Percentiles rank a stretch among this genome's conserved stretches.
phyloP scores from a whole-genome alignment of 2,113 vertebrate species.

The Nothobranchius furzeri region DNA sequence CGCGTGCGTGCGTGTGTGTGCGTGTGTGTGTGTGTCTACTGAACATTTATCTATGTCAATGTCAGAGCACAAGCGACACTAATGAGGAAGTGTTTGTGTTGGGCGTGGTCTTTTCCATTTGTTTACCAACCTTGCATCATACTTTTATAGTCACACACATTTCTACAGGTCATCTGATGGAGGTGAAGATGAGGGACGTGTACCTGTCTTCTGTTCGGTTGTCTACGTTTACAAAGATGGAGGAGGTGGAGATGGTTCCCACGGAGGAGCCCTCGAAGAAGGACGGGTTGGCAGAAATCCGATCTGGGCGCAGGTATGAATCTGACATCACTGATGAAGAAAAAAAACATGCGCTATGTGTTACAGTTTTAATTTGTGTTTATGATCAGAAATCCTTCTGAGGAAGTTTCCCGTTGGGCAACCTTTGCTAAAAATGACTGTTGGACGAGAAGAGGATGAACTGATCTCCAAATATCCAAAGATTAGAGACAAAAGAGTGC shows the following conservation, averaged over 20 bases:
- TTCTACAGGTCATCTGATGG: not conserved
- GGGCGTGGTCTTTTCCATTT: not conserved
- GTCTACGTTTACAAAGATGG: constrained; percentile 83
- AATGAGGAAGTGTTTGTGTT: constrained; percentile 9
- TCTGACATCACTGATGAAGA: constrained; percentile 75
- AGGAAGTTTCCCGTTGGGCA: too few relatives aligned
- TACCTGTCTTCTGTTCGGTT: constrained; percentile 81
- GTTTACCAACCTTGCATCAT: not conserved
- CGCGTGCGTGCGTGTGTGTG: too few relatives aligned
- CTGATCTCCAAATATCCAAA: too few relatives aligned
- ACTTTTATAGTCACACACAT: not conserved
- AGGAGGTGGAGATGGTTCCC: constrained; percentile 91
- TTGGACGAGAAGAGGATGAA: too few relatives aligned
- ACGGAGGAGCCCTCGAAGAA: constrained; percentile 89
- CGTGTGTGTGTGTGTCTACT: not conserved
- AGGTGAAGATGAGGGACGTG: constrained; percentile 60
- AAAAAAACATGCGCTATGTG: too few relatives aligned
- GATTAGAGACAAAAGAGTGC: too few relatives aligned
- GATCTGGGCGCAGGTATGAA: constrained; percentile 83
- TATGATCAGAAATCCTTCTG: too few relatives aligned
- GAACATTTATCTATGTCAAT: not conserved
- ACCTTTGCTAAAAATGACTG: too few relatives aligned
- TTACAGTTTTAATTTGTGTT: too few relatives aligned
- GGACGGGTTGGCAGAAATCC: constrained; percentile 85
- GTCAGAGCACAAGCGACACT: constrained; percentile 18